These are phyloP conservation scores for Channa striata DNA, from an alignment of 2,797 vertebrate genomes.

Conservation along the genomic window DNA sequence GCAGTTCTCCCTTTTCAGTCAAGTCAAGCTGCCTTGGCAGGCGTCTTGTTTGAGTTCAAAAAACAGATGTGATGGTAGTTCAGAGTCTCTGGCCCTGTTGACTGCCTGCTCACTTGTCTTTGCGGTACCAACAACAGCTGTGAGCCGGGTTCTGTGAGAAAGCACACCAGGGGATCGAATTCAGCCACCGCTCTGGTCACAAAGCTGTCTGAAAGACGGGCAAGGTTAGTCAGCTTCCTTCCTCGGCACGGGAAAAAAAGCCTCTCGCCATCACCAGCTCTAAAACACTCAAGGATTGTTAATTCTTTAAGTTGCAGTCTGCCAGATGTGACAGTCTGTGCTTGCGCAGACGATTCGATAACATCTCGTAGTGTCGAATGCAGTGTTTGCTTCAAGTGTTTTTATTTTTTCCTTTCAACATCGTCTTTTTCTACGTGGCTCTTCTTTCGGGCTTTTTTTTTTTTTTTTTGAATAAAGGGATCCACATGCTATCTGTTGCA, in stretches of 20 bases:
- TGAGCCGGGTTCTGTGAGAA: constrained; percentile 53
- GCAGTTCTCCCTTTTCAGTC: constrained; percentile 47
- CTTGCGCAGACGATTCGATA: constrained; percentile 45
- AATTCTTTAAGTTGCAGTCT: constrained; percentile 51
- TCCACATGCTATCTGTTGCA: constrained; percentile 52
- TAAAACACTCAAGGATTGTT: constrained; percentile 47
- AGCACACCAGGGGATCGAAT: constrained; percentile 25
- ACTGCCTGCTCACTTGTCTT: constrained; percentile 62
- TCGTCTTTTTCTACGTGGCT: constrained; percentile 44
- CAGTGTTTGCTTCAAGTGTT: constrained; percentile 65
- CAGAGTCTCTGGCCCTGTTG: constrained; percentile 62
- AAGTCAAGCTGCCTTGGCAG: constrained; percentile 52
- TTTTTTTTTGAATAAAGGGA: constrained; percentile 63
- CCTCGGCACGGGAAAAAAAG: constrained; percentile 48
- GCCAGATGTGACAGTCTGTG: constrained; percentile 59
- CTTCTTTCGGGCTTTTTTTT: constrained; percentile 27
- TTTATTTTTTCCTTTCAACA: constrained; percentile 28
- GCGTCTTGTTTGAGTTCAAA: constrained; percentile 41
- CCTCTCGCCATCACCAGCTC: constrained; percentile 52
- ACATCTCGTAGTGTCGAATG: constrained; percentile 49
- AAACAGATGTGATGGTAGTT: constrained; percentile 46
- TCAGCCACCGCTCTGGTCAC: constrained; percentile 30
- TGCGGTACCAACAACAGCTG: constrained; percentile 75
- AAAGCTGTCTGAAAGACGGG: constrained; percentile 53
- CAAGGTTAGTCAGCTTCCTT: constrained; percentile 41